Evolutionary conservation across 2,888 invertebrate species (phyloP), one percentile per base, ranked within the genome.

Genomic region (Chloroclysta siterata): DNA sequence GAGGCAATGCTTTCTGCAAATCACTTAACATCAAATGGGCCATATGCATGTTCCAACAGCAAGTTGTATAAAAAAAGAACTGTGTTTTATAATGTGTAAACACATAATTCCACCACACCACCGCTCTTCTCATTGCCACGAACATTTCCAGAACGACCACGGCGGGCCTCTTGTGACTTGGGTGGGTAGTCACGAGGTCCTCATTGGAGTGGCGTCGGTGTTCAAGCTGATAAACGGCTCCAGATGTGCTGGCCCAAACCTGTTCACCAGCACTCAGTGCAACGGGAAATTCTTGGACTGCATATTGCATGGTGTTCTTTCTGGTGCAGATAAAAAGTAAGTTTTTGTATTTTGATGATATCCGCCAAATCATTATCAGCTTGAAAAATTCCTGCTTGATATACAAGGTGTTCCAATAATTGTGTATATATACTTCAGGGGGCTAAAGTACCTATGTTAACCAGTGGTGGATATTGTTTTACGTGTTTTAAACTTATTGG

Each of bases 171-270:
- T 88, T 0, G 74, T 86, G 2, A 77, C 82, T 0, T 85, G 83
- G 83, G 67, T 77, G 1, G 81, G 82, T 0, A 54, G 70, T 0
- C 65, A 63, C 0, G 81, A 83, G 56, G 65, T 77, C 0, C 70
- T 88, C 0, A 80, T 88, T 0, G 87, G 84, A 0, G 77, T 88
- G 1, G 85, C 87, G 0, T 85, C 87, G 0, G 80, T 85, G 10
- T 87, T 84, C 66, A 75, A 74, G 14, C 73, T 87, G 0, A 69
- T 69, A 15, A 52, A 56, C 0, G 17, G 64, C 0, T 63, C 47
- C 4, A 55, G 68, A 14, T 88, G 88, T 57, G 70, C 64, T 10
- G 85, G 84, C 0, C 88, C 88, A 0, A 84, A 72, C 62, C 72
- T 88, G 0, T 85, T 76, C 36, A 87, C 87, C 0, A 87, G 86